phyloP scores from a whole-genome alignment of 35 echinoderm and acorn worm species.

The Holothuria glaberrima region DNA sequence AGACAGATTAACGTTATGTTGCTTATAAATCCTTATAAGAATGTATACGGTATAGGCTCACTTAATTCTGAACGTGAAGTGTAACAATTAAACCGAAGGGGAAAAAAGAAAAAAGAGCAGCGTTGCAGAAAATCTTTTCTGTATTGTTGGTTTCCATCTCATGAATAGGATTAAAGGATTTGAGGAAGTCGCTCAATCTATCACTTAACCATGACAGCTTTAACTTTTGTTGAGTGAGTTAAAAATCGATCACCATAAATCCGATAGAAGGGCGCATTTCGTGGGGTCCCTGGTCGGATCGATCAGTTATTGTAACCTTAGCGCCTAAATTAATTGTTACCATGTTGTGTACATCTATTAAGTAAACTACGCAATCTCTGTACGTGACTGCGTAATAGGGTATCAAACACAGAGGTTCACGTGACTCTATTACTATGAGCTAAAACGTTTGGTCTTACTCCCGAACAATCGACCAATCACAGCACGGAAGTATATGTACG shows the following conservation, averaged over 20 bases:
- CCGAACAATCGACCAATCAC: not conserved
- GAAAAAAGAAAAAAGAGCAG: constrained; percentile 14
- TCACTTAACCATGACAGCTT: constrained; percentile 5
- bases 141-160: not conserved
- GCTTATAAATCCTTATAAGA: not conserved
- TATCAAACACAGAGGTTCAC: not conserved
- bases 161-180: constrained; percentile 10
- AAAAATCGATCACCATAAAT: not conserved
- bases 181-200: constrained; percentile 24
- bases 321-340: constrained; percentile 24
- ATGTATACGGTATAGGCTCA: not conserved
- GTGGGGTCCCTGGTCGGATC: not conserved
- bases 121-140: constrained; percentile 13
- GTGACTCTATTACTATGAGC: not conserved
- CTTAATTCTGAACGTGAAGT: not conserved
- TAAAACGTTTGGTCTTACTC: too few relatives aligned
- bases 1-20: not conserved
- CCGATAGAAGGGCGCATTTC: not conserved
- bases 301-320: constrained; percentile 12
- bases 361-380: too few relatives aligned
- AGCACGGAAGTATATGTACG: not conserved
- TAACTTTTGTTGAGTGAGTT: not conserved
- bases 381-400: not conserved
- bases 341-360: too few relatives aligned
- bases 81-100: not conserved